These are phyloP conservation scores for Artibeus lituratus DNA, from an alignment of 2,797 vertebrate species.

Conservation along the genomic window DNA sequence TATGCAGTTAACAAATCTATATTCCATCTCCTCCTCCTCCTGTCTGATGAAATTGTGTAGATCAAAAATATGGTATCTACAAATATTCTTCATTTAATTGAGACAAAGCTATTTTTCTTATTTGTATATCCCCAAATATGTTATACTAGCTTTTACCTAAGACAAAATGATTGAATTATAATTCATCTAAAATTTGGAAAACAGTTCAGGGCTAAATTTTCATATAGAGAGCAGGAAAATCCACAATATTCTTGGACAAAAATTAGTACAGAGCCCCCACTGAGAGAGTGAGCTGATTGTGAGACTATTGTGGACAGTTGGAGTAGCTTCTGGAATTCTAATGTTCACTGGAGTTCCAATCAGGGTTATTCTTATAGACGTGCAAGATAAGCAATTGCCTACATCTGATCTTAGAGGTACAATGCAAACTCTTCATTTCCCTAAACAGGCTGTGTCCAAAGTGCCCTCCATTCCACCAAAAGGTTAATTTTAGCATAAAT, in stretches of 20 bases:
- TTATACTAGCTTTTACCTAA: not conserved
- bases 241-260: not conserved
- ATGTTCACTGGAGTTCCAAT: not conserved
- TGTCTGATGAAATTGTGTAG: not conserved
- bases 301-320: not conserved
- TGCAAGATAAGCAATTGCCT: not conserved
- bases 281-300: not conserved
- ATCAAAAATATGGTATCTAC: not conserved
- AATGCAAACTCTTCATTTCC: not conserved
- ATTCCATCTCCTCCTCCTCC: not conserved
- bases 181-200: not conserved
- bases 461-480: not conserved
- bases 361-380: not conserved
- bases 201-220: not conserved
- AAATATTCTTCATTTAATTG: not conserved
- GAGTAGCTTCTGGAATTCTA: not conserved
- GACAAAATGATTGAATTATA: not conserved
- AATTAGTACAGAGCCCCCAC: not conserved
- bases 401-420: not conserved
- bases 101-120: not conserved
- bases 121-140: not conserved
- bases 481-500: not conserved
- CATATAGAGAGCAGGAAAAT: not conserved
- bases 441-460: not conserved
- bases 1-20: not conserved